phyloP scores from a whole-genome alignment of 2,888 invertebrate species.

The Hipparchia sbordonii region DNA sequence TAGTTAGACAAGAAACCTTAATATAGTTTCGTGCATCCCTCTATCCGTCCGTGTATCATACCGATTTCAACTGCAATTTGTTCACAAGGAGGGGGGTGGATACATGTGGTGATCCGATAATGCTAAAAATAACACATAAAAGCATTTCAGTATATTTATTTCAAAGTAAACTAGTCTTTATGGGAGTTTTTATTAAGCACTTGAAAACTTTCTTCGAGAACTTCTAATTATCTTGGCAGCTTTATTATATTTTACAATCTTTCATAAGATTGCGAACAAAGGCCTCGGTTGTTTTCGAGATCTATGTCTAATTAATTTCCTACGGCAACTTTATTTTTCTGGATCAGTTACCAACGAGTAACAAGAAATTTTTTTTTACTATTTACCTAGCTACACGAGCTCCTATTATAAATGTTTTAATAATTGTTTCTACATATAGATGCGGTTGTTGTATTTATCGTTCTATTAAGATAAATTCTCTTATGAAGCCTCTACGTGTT shows the following conservation, averaged over 20 bases:
- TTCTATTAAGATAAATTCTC: too few relatives aligned
- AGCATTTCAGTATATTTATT: background rate
- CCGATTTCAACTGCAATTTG: too few relatives aligned
- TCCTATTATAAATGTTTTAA: too few relatives aligned
- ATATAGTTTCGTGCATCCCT: too few relatives aligned
- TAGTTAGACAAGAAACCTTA: too few relatives aligned
- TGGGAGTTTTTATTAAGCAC: conserved; percentile 8
- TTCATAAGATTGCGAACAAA: conserved; percentile 5
- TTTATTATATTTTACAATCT: conserved; percentile 13
- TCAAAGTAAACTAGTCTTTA: background rate
- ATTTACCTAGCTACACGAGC: background rate
- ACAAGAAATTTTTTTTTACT: background rate
- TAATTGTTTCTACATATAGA: too few relatives aligned
- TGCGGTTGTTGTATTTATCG: too few relatives aligned
- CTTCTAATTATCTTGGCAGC: conserved; percentile 9
- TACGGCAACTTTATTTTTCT: background rate
- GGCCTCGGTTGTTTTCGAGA: conserved; percentile 2
- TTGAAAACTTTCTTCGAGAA: conserved; percentile 13
- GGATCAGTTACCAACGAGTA: background rate
- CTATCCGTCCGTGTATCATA: too few relatives aligned
- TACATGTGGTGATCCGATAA: too few relatives aligned
- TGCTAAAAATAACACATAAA: too few relatives aligned
- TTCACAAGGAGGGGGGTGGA: too few relatives aligned
- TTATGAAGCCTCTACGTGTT: too few relatives aligned
- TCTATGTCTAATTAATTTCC: conserved; percentile 1